Evolutionary conservation across 1,140 invertebrate species (phyloP), one percentile per base, ranked within the genome.

Genomic region (Drosophila nigromelanica): DNA sequence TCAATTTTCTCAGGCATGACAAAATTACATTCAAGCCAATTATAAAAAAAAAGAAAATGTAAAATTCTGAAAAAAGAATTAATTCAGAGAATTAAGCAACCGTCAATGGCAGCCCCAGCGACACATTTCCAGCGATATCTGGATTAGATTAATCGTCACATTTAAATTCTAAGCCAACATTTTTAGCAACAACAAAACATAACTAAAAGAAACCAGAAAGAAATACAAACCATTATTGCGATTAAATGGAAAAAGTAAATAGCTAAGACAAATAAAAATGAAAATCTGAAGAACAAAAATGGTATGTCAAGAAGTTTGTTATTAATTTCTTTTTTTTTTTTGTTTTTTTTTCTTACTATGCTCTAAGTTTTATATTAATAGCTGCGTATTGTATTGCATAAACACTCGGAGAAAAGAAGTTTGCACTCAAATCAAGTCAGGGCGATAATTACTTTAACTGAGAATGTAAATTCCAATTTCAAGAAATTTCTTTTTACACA

Each of bases 221-320:
- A 7, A 18, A 54, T 43, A 54, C 52, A 58, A 45, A 52, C 7
- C 24, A 47, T 51, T 61, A 59, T 66, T 45, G 51, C 21, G 30
- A 50, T 69, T 50, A 10, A 55, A 63, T 37, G 39, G 45, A 64
- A 50, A 35, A 35, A 42, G 24, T 35, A 80, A 73, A 76, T 52
- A 58, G 73, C 72, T 79, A 67, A 80, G 48, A 61, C 12, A 45
- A 70, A 75, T 43, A 39, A 70, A 52, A 56, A 73, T n/a, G 18
- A 27, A 50, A 61, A 68, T 18, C 21, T 35, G 40, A 33, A 27
- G 42, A 63, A 54, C 14, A 24, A 67, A 18, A 27, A 58, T 39
- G 30, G 11, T 18, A 39, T 30, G 42, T 58, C 35, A 21, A 66
- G 30, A 14, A 15, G 6, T 30, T 48, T 54, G 10, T n/a, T 12